Conservation (phyloP, 2,113 vertebrate species). For the Sceloporus undulatus region DNA sequence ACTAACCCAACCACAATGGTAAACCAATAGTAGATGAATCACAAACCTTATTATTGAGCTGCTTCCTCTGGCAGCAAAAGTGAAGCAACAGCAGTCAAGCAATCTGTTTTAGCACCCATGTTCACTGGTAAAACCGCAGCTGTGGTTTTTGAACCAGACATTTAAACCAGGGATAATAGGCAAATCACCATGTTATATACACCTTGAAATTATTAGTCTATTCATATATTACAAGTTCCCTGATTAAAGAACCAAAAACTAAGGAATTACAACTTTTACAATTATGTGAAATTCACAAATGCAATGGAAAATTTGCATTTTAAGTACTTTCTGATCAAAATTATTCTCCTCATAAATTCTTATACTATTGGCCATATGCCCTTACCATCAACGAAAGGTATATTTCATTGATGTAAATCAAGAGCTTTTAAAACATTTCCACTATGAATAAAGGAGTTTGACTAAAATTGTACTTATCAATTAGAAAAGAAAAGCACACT, state of each 20-base stretch:
- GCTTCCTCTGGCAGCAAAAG: too few species aligned
- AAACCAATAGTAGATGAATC: too few species aligned
- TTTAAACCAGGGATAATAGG: too few species aligned
- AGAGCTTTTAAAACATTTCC: background rate
- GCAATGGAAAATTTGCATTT: background rate
- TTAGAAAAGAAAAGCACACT: background rate
- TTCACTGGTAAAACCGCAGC: too few species aligned
- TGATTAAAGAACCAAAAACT: background rate
- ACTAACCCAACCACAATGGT: too few species aligned
- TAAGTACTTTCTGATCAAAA: background rate
- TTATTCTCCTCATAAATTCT: background rate
- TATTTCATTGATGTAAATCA: background rate
- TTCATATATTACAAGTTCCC: background rate
- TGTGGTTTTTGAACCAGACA: too few species aligned
- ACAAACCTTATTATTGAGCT: too few species aligned
- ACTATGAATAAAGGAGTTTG: background rate
- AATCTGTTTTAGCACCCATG: too few species aligned
- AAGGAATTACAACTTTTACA: background rate
- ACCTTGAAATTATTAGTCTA: background rate
- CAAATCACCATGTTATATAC: background rate
- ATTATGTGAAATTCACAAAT: background rate
- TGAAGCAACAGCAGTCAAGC: too few species aligned
- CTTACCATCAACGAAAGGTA: background rate
- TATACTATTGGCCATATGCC: background rate
- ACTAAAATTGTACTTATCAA: background rate